Conservation (phyloP, 2,113 vertebrate species). For the Poeciliopsis prolifica region DNA sequence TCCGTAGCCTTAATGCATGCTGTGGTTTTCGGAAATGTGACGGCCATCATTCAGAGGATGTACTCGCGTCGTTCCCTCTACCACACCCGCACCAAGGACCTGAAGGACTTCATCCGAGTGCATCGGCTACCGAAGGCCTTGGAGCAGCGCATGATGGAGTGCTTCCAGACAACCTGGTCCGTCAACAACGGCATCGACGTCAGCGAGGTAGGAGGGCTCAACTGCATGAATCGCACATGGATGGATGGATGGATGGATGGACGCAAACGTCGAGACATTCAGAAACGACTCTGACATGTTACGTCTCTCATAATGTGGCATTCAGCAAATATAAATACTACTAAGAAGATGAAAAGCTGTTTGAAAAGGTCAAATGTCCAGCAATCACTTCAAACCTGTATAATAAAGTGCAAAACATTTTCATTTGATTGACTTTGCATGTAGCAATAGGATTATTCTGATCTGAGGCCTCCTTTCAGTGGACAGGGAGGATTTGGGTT, state of each 20-base stretch:
- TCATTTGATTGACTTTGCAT: constrained; percentile 2
- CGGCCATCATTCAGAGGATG: constrained; percentile 84
- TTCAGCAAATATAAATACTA: not conserved
- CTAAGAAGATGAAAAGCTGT: too few relatives aligned
- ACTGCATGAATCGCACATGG: not conserved
- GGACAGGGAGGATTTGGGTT: constrained; percentile 39
- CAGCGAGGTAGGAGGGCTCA: constrained; percentile 68
- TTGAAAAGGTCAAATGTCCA: too few relatives aligned
- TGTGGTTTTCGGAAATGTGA: constrained; percentile 82
- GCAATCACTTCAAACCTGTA: too few relatives aligned
- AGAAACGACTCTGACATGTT: too few relatives aligned
- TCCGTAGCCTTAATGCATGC: constrained; percentile 80
- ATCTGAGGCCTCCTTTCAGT: not conserved
- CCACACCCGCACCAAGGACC: constrained; percentile 80
- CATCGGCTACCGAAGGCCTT: constrained; percentile 81
- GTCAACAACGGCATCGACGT: constrained; percentile 81
- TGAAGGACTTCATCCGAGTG: constrained; percentile 82
- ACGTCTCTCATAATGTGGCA: too few relatives aligned
- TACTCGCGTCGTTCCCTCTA: constrained; percentile 82
- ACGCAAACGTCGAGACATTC: too few relatives aligned
- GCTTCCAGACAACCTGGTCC: constrained; percentile 81
- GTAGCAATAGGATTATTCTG: constrained; percentile 9
- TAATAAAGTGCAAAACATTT: not conserved
- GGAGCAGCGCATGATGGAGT: constrained; percentile 82
- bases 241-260: too few relatives aligned